Evolutionary conservation across 1,140 invertebrate genomes (phyloP).

Genomic region (Pogonus chalceus): DNA sequence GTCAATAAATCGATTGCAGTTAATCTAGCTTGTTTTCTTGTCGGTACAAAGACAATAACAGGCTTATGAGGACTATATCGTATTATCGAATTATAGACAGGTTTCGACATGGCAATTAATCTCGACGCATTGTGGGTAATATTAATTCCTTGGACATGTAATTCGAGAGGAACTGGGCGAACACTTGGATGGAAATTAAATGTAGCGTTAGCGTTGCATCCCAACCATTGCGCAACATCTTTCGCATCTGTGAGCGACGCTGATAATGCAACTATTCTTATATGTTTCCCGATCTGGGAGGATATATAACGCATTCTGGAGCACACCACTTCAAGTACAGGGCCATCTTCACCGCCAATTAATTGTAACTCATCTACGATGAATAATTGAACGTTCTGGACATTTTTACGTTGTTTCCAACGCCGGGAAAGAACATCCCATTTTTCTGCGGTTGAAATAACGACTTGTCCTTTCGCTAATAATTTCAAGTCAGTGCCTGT

Average conservation of each 20-base stretch:
- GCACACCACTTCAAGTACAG: conserved; percentile 94
- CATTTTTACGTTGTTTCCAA: conserved; percentile 98
- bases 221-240: conserved; percentile 95
- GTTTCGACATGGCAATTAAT: conserved; percentile 94
- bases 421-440: conserved; percentile 97
- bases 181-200: conserved; percentile 99
- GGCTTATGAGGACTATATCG: conserved; percentile 82
- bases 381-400: conserved; percentile 94
- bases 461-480: conserved; percentile 83
- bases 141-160: conserved; percentile 96
- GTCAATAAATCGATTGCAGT: conserved; percentile 94
- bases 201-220: conserved; percentile 80
- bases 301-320: conserved; percentile 96
- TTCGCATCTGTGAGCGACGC: conserved; percentile 90
- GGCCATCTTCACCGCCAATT: conserved; percentile 79
- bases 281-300: conserved; percentile 86
- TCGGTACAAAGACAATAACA: conserved; percentile 93
- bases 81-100: conserved; percentile 89
- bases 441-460: conserved; percentile 94
- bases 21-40: conserved; percentile 82
- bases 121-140: conserved; percentile 94
- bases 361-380: conserved; percentile 97
- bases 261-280: conserved; percentile 91
- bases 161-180: conserved; percentile 84
- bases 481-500: conserved; percentile 94